A percentile compares a stretch with the other conserved stretches of the same genome.
These are phyloP conservation scores for Gallinago jamesoni DNA, from an alignment of 2,113 vertebrate genomes.

Conservation along the genomic window DNA sequence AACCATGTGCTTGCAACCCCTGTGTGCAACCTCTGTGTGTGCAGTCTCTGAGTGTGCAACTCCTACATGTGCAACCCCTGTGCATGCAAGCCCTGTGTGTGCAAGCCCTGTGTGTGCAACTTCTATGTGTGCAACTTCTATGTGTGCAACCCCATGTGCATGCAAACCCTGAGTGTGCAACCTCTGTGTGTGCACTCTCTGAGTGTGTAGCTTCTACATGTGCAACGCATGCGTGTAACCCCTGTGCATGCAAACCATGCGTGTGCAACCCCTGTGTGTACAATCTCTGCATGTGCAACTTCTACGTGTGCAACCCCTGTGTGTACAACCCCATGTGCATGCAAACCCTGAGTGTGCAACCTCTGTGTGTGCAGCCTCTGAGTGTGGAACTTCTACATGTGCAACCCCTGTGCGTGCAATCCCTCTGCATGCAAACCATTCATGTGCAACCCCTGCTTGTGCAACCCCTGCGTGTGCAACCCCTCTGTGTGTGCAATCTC, in stretches of 20 bases:
- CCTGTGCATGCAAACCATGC: not conserved
- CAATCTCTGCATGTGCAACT: too few species aligned
- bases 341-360: not conserved
- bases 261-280: not conserved
- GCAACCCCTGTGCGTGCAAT: too few species aligned
- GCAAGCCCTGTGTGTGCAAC: not conserved
- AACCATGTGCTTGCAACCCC: not conserved
- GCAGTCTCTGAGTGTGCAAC: too few species aligned
- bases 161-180: too few species aligned
- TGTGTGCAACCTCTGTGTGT: too few species aligned
- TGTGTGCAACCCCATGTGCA: too few species aligned
- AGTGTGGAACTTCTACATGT: too few species aligned
- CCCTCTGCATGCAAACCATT: not conserved
- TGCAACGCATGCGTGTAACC: too few species aligned
- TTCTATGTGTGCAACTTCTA: too few species aligned
- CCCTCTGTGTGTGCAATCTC: not conserved
- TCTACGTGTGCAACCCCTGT: not conserved
- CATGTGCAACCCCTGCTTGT: accelerated
- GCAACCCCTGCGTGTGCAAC: not conserved
- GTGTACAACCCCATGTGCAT: not conserved
- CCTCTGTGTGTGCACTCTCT: not conserved
- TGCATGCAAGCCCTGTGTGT: too few species aligned
- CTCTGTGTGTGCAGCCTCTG: too few species aligned
- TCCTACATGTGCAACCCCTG: not conserved
- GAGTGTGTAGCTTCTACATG: too few species aligned